A percentile compares a stretch with the other conserved stretches of the same genome.
Conservation (phyloP, 2,888 invertebrate genomes). For the Cryptophagus acutangulus region DNA sequence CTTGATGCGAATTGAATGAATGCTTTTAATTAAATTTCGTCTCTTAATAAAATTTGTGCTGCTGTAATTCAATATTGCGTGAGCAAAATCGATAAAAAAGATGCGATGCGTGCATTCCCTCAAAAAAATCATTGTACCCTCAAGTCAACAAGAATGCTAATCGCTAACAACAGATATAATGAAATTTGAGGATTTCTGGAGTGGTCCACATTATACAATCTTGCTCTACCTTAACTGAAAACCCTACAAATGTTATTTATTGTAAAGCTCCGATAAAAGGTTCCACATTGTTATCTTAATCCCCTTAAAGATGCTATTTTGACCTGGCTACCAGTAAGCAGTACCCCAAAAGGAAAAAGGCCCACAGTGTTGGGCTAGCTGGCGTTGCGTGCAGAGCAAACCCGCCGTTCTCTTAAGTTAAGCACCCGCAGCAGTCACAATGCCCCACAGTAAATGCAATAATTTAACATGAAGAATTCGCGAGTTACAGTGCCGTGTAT, state of each 20-base stretch:
- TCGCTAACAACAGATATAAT: constrained; percentile 16
- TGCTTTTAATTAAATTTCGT: too few relatives aligned
- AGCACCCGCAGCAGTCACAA: neutral
- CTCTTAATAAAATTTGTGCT: too few relatives aligned
- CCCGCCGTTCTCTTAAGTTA: neutral
- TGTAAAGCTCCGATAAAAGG: constrained; percentile 25
- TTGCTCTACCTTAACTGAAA: constrained; percentile 22
- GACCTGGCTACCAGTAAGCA: constrained; percentile 22
- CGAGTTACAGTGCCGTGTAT: constrained; percentile 12
- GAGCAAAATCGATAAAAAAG: too few relatives aligned
- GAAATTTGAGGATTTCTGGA: constrained; percentile 24
- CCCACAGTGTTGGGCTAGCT: constrained; percentile 3
- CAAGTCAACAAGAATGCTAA: constrained; percentile 3
- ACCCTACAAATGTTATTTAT: constrained; percentile 34
- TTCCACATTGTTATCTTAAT: constrained; percentile 27
- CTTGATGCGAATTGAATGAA: too few relatives aligned
- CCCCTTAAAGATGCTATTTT: constrained; percentile 33
- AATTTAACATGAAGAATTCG: neutral
- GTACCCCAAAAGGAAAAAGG: neutral
- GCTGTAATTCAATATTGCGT: too few relatives aligned
- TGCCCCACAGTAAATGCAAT: too few relatives aligned
- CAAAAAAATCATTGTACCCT: too few relatives aligned
- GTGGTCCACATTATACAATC: constrained; percentile 22
- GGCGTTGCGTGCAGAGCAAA: constrained; percentile 6
- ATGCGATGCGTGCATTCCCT: too few relatives aligned